Evolutionary conservation across 2,888 invertebrate genomes (phyloP), one percentile per base, ranked within the genome.

Genomic region (Eristalinus sepulchralis): DNA sequence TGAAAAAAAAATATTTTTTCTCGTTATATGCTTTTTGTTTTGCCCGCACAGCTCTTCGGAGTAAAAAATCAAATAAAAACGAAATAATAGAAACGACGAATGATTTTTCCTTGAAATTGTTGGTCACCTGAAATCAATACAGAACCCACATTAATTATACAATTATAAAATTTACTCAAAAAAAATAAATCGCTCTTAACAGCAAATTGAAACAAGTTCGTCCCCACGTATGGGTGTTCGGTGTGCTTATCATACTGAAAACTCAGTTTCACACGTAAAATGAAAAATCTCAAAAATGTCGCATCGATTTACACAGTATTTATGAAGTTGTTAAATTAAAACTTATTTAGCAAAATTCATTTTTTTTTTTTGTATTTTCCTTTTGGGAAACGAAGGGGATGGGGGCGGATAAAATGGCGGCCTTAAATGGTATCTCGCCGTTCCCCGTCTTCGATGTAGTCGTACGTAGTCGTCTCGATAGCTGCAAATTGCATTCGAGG

Each of bases 401-500:
- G 82, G 73, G 80, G 70, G 33, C 72, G 77, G 77, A 85, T 82
- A 85, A 85, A 82, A 85, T 85, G 85, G 85, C 85, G 81, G 85
- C 85, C 85, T 68, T 77, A 81, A 47, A 85, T 85, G 82, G 72
- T 73, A 77, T 85, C 81, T 73, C 68, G 77, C 47, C 47, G 47
- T 47, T 47, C 47, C 47, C 47, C n/a, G 39, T 39, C 39, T n/a
- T 47, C 47, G 47, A 47, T 47, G 47, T 85, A 39, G 77, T 64
- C 66, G 81, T 81, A 22, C n/a, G n/a, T n/a, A 27, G 78, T 63
- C 31, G 57, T 68, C 67, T 34, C 59, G 24, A 13, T 73, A 11
- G 76, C 71, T 80, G 85, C 85, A 85, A 85, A 85, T 85, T 85
- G 85, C 85, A 85, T 85, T 78, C 68, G 81, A 72, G 63, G 77